These are phyloP conservation scores for Sebastes flavidus DNA, from an alignment of 2,797 vertebrate species.

Conservation along the genomic window DNA sequence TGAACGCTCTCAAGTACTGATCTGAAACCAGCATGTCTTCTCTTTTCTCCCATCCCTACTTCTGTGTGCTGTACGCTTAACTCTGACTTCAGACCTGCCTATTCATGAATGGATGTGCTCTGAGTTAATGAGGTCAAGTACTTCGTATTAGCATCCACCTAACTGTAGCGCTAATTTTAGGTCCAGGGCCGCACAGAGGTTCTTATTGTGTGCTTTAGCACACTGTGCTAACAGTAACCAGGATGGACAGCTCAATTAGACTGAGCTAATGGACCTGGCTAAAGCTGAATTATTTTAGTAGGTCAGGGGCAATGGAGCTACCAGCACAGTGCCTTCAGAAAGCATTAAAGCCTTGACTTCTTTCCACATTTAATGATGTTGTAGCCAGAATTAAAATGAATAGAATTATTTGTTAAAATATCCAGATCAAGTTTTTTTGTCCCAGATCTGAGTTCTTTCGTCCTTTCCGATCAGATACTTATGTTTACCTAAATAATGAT, in stretches of 20 bases:
- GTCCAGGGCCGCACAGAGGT: conserved; percentile 16
- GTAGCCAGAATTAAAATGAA: not conserved
- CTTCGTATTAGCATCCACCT: conserved; percentile 51
- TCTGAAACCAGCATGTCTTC: conserved; percentile 21
- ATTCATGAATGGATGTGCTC: conserved; percentile 37
- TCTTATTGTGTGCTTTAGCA: conserved; percentile 29
- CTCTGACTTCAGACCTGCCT: conserved; percentile 33
- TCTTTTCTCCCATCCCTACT: not conserved
- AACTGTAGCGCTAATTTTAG: conserved; percentile 62
- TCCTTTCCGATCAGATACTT: no score
- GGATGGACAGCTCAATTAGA: conserved; percentile 51
- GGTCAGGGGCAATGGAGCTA: conserved; percentile 16
- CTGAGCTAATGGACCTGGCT: conserved; percentile 50
- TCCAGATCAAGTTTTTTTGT: not conserved
- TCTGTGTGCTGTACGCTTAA: not conserved
- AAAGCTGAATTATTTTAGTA: conserved; percentile 46
- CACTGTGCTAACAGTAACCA: conserved; percentile 38
- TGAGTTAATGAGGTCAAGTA: conserved; percentile 74
- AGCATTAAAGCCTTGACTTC: not conserved
- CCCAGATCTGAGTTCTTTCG: no score
- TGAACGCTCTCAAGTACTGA: conserved; percentile 18
- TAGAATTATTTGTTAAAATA: not conserved
- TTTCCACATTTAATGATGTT: not conserved
- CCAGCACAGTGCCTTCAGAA: not conserved
- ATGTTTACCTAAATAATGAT: not conserved